Base-by-base conservation (phyloP, 2,113 vertebrate species). In the Atherinomorus stipes region DNA sequence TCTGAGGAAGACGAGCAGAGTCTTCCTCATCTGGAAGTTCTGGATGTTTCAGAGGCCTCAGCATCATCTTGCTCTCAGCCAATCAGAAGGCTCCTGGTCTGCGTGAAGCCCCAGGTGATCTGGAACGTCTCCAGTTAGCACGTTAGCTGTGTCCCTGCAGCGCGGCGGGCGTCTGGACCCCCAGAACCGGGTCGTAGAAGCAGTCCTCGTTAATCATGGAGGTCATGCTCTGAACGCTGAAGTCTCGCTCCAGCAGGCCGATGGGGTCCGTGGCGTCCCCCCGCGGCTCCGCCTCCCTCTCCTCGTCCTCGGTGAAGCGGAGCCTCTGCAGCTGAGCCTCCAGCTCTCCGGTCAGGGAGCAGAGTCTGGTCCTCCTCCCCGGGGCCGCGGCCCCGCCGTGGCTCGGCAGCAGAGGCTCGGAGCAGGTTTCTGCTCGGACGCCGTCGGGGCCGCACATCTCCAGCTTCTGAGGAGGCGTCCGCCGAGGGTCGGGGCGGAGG, bases 171-270 rank as follows among this genome's bases (percentile, higher is more conserved):
- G 92, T 92, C 11, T 93, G 93, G 0, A 90, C 85, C 77, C 75
- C 91, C 63, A 94, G 92, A 51, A 78, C 75, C 1, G 92, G 45
- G 84, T 96, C 95, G 7, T 95, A 98, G 88, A 98, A 98, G 45
- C 95, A 96, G 85, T 96, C 96, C 78, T 98, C 96, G 11, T 87
- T 97, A 49, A 96, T 94, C 0, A 96, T 95, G 0, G 96, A 97
- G 5, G 93, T 90, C 85, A 98, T 84, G 78, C 96, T 97, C 88
- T 97, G 96, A 13, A 97, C 91, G 0, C 96, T 97, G 91, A 96
- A 98, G 89, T 99, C 97, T 72, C 95, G 93, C 81, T 95, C 95
- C 64, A 98, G 88, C 37, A 95, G 87, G 13, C 90, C 87, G 81
- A 91, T 95, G 42, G 96, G 87, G 47, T 97, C 95, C 16, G 94